Evolutionary conservation across 2,797 vertebrate species (phyloP), one percentile per base, ranked within the genome.

Genomic region (Luscinia luscinia): DNA sequence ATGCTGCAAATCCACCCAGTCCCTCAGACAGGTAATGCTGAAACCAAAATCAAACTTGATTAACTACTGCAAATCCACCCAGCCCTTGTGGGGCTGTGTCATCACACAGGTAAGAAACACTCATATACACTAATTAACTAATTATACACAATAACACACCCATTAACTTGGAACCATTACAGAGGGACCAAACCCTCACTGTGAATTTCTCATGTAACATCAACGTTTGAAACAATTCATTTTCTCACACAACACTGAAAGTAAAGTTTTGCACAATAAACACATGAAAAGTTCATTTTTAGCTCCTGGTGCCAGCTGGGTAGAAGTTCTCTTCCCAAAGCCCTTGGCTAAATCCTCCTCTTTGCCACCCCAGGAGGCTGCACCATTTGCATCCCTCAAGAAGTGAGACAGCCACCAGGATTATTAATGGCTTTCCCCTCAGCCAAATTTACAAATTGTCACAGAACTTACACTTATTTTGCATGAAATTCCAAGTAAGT

Each of bases 371-470:
- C 64, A 58, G 55, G 34, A 87, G 38, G 40, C 6, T 30, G 24
- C 63, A 76, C 54, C 81, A 27, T 73, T 67, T 72, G 28, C 38
- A 59, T 36, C 22, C 66, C 40, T 69, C 28, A 3, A 49, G 70
- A 63, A 64, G 12, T 3, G 41, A 91, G 66, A 41, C 58, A 64
- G 41, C 46, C 85, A 76, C 68, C 45, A 61, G 61, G 46, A 73
- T 80, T 67, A 79, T 85, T 84, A 87, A 87, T 27, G 41, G 12
- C 41, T 61, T 80, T 51, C 11, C 18, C 61, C 77, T 79, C 84
- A 59, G 48, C 48, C 78, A 92, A 36, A 84, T 82, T 76, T 57
- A 79, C 62, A 45, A 90, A 79, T 69, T 92, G 54, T 54, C 81
- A 72, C 64, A 80, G 52, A 95, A 89, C 51, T 79, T n/a, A 9